A percentile compares a stretch with the other conserved stretches of the same genome.
These are phyloP conservation scores for Fregata magnificens DNA, from an alignment of 2,113 vertebrate species.

Conservation along the genomic window DNA sequence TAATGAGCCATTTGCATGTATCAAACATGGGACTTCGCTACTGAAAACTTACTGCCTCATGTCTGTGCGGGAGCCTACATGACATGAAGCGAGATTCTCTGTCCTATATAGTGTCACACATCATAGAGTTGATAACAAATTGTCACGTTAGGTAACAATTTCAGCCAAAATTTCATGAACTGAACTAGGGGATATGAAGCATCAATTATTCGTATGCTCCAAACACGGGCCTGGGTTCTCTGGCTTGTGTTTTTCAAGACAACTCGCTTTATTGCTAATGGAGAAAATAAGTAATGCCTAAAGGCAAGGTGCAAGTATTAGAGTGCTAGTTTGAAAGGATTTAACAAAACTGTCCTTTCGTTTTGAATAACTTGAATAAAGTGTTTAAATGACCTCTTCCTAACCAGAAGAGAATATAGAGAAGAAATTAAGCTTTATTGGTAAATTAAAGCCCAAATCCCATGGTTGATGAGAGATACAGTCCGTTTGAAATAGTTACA, in stretches of 20 bases:
- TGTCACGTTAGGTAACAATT: neutral
- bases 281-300: neutral
- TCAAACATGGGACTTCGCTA: accelerated
- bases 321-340: neutral
- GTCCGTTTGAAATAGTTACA: conserved; percentile 74
- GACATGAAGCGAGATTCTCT: neutral
- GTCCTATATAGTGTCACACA: neutral
- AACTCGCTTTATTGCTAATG: neutral
- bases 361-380: conserved; percentile 70
- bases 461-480: conserved; percentile 73
- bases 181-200: neutral
- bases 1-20: neutral
- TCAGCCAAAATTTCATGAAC: neutral
- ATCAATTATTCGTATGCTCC: neutral
- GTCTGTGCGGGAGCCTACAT: neutral
- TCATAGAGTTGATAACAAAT: neutral
- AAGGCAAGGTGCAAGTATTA: neutral
- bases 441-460: conserved; percentile 78
- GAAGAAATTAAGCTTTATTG: conserved; percentile 78
- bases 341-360: conserved; percentile 55
- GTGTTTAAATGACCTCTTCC: conserved; percentile 68
- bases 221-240: neutral
- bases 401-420: conserved; percentile 66
- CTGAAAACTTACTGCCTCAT: neutral
- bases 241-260: neutral